Percentiles rank a stretch among this genome's conserved stretches.
phyloP scores from a whole-genome alignment of 1,140 invertebrate species.

The Anastrepha ludens region DNA sequence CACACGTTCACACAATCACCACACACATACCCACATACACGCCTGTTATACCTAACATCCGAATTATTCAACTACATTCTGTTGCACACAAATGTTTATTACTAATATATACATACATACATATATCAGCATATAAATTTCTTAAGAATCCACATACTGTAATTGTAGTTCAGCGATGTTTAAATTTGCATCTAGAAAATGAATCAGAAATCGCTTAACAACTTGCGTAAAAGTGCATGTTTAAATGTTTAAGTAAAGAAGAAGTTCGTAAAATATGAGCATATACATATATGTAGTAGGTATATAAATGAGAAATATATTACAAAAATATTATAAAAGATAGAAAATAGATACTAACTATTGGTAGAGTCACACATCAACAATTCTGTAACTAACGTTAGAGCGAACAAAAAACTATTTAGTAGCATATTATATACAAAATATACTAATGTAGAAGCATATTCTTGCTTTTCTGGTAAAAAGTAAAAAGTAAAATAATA shows the following conservation, averaged over 20 bases:
- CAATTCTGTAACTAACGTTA: conserved; percentile 16
- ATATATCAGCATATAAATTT: neutral
- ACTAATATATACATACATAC: neutral
- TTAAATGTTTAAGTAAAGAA: conserved; percentile 1
- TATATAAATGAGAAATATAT: neutral
- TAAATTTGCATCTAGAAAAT: neutral
- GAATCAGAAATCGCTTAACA: no score
- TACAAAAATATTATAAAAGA: neutral
- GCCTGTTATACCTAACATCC: neutral
- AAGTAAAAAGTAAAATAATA: no score
- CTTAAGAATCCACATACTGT: neutral
- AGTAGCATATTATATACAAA: neutral
- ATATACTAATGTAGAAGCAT: no score
- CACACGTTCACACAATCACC: neutral
- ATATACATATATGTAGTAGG: neutral
- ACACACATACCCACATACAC: neutral
- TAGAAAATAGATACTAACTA: conserved; percentile 13
- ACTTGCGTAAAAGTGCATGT: neutral
- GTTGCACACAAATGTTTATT: neutral
- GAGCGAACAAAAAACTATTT: neutral
- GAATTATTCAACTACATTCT: neutral
- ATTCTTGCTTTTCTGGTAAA: no score
- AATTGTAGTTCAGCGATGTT: neutral
- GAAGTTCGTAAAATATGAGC: neutral
- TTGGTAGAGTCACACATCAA: conserved; percentile 10